Conservation (phyloP, 2,888 invertebrate species). For the Pharmacophagus antenor region DNA sequence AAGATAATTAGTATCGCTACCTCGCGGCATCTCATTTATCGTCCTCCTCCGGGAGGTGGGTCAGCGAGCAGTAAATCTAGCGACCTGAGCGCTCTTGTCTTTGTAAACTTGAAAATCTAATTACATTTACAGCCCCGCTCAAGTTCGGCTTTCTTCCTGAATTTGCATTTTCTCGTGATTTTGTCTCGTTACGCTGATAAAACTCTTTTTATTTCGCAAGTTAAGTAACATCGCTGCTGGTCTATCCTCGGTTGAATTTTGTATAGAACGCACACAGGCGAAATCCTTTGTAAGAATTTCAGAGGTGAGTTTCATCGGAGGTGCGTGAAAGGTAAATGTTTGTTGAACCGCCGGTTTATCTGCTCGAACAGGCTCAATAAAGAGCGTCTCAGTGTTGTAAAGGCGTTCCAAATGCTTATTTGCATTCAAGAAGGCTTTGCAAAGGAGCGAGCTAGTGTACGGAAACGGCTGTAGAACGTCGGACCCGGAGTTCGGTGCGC, state of each 20-base stretch:
- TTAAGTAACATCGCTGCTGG: slow-evolving; percentile 31
- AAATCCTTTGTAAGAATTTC: slow-evolving; percentile 33
- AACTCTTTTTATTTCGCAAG: slow-evolving; percentile 52
- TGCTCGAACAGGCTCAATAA: slow-evolving; percentile 70
- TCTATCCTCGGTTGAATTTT: slow-evolving; percentile 26
- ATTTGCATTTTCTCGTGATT: slow-evolving; percentile 73
- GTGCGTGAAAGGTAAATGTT: slow-evolving; percentile 51
- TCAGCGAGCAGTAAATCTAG: slow-evolving; percentile 79
- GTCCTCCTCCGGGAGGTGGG: slow-evolving; percentile 72
- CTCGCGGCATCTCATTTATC: slow-evolving; percentile 78
- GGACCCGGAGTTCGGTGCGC: slow-evolving; percentile 53
- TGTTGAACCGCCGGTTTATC: slow-evolving; percentile 61
- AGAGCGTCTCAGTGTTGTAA: slow-evolving; percentile 73
- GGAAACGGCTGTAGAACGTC: slow-evolving; percentile 58
- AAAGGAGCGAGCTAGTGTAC: slow-evolving; percentile 70
- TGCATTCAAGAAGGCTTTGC: slow-evolving; percentile 76
- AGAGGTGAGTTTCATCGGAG: slow-evolving; percentile 39
- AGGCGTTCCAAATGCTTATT: slow-evolving; percentile 78
- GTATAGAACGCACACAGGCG: slow-evolving; percentile 28
- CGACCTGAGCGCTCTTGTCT: slow-evolving; percentile 78
- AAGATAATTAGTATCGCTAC: slow-evolving; percentile 79
- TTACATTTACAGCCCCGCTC: slow-evolving; percentile 77
- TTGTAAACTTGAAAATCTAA: slow-evolving; percentile 80
- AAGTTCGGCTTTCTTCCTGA: slow-evolving; percentile 67
- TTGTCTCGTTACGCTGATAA: slow-evolving; percentile 45